Evolutionary conservation across 2,797 vertebrate species (phyloP), one percentile per base, ranked within the genome.

Genomic region (Ptychobarbus kaznakovi): DNA sequence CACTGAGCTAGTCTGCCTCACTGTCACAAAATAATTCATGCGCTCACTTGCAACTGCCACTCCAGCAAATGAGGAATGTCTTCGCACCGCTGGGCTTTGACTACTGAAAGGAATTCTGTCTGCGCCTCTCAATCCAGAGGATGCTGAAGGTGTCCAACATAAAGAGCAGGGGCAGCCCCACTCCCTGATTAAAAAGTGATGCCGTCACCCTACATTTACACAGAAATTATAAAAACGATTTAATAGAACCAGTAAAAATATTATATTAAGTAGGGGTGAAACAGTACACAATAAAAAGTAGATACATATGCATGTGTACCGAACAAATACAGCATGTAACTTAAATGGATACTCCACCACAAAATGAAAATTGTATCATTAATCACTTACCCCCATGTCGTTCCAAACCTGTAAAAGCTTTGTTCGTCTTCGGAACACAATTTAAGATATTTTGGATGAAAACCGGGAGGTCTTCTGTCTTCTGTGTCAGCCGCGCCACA

Each of bases 1-100:
- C 68, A 72, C 66, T 80, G 56, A 72, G 53, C 12, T 68, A 73
- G 81, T 61, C 42, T 46, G 51, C 66, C 32, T 18, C 56, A 15
- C 68, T 85, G 76, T 85, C 83, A 80, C 76, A 80, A 85, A 73
- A 73, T 73, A 73, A 80, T 85, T 74, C 42, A 73, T 85, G 42
- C 22, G 3, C 68, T 73, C 77, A 73, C 61, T 73, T 85, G 76
- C 42, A 65, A 49, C 66, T 63, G 66, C 53, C 76, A 73, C 76
- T 80, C 68, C 28, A 72, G 83, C 40, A 85, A 80, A 80, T 76
- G 72, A 69, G 75, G 49, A 79, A 80, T 63, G 77, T 85, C 40
- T 80, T 38, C 20, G 28, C 20, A 70, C 10, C 3, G 42, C 77
- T 73, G 49, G 28, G 20, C 44, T 76, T 35, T 12, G 83, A 78